Base-by-base conservation (phyloP, 2,888 invertebrate species). In the Cephonodes hylas region DNA sequence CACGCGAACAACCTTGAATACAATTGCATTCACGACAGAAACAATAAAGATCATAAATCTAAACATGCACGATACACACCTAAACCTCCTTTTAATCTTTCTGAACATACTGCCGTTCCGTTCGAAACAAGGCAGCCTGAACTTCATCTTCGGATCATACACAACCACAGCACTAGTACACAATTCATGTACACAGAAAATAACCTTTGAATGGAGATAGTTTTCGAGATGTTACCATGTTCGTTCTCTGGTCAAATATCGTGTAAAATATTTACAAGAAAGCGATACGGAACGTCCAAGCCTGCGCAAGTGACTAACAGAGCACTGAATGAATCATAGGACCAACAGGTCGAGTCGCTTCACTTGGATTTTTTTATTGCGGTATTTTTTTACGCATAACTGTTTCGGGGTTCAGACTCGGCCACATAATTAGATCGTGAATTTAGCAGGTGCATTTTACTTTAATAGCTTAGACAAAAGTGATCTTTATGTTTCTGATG, bases 301-400 rank as follows among this genome's bases (percentile, higher is more conserved):
- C 71, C 74, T 71, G 73, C 69, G 73, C 68, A 71, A 71, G 79
- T 86, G 84, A 87, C 85, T 87, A 86, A 88, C 73, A 73, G 69
- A 72, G 70, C 71, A 71, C 71, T 66, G 76, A 79, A 81, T 91
- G 91, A 91, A 72, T 91, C 91, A 91, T 85, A 81, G 84, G 73
- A 72, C 72, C 74, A 63, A 60, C 63, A 63, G 70, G 73, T 70
- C 84, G 80, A 83, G 86, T 85, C 83, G 81, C 78, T 79, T 83
- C 80, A 80, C 80, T 88, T 83, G 77, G 79, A 82, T 79, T 81
- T 83, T 88, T 81, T 81, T 80, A 80, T 88, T 88, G 86, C 88
- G 89, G 89, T 89, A 86, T 85, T 84, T 80, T 76, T 84, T 79
- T 74, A 69, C 71, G 66, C 63, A 65, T 87, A 87, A 91, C 91